phyloP scores from a whole-genome alignment of 2,888 invertebrate genomes.

The Helicoverpa assulta region DNA sequence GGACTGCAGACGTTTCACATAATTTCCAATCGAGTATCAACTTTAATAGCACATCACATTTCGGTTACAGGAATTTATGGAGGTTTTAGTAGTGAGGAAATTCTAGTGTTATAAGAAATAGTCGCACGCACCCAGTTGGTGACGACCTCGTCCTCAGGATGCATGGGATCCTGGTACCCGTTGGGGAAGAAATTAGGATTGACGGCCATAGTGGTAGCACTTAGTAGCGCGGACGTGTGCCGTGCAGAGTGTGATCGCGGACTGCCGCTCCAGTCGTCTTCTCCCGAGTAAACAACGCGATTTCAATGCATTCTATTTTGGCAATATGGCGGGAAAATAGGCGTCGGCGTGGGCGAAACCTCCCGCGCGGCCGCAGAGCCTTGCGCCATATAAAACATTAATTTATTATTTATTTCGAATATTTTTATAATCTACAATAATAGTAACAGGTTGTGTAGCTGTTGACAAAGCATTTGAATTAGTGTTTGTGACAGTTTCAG shows the following conservation, averaged over 20 bases:
- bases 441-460: constrained; percentile 14
- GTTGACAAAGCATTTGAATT: constrained; percentile 5
- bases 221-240: constrained; percentile 80
- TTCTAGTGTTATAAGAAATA: constrained; percentile 54
- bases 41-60: constrained; percentile 54
- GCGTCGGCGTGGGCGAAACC: constrained; percentile 84
- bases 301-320: constrained; percentile 90
- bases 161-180: constrained; percentile 88
- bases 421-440: constrained; percentile 51
- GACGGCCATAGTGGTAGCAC: constrained; percentile 80
- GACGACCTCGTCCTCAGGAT: constrained; percentile 90
- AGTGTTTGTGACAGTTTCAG: constrained; percentile 3
- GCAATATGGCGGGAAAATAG: constrained; percentile 87
- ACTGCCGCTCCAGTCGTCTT: constrained; percentile 85
- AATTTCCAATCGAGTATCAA: constrained; percentile 51
- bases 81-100: constrained; percentile 44
- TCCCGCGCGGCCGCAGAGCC: constrained; percentile 75
- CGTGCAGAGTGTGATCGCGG: constrained; percentile 83
- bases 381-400: constrained; percentile 72
- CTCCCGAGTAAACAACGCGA: constrained; percentile 86
- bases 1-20: constrained; percentile 50
- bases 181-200: constrained; percentile 89
- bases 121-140: constrained; percentile 90
- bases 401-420: constrained; percentile 64
- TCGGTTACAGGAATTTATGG: constrained; percentile 42